Base-by-base conservation (phyloP, 1,140 invertebrate genomes). In the Temnothorax nylanderi region DNA sequence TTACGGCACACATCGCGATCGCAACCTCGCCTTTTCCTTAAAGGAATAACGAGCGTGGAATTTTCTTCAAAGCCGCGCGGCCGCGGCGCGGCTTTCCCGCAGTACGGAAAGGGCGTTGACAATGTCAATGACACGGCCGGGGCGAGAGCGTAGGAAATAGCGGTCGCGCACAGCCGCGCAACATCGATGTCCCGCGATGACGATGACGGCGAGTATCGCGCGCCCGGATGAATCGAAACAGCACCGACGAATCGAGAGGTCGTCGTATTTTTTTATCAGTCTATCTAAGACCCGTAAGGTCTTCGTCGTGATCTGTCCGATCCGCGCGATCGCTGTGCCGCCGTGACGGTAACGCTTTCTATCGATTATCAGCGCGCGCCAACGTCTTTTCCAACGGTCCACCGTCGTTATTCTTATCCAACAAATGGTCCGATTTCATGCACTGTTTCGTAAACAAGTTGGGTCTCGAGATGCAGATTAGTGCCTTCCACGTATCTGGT, bases 21-120 rank as follows among this genome's bases (percentile, higher is more conserved):
- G 85, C 87, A n/a, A 84, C 87, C 77, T 77, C 80, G 49, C 26
- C 47, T 74, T 90, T 90, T 80, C 90, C 87, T 76, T 91, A 91
- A 80, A 80, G 2, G 77, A 49, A 49, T 32, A 18, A 49, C 72
- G 84, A 88, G 49, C 60, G 72, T 90, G 90, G 90, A 90, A 91
- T 91, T 91, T 91, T 80, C 90, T 78, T 84, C 74, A 87, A 90
- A 90, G 87, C 84, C 78, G 74, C 81, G 26, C 88, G 88, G 84
- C 86, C 78, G 74, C 81, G 26, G 37, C 41, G 26, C 78, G 82
- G 74, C 78, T 90, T 91, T 81, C 90, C 62, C 77, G 89, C 72
- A 88, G 77, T 44, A 78, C 89, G 74, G 87, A 87, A 90, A 88
- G 72, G 81, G 69, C 86, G 65, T 80, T 47, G 67, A 67, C 76